These are phyloP conservation scores for Papilio dardanus DNA, from an alignment of 1,140 invertebrate species.

Conservation along the genomic window DNA sequence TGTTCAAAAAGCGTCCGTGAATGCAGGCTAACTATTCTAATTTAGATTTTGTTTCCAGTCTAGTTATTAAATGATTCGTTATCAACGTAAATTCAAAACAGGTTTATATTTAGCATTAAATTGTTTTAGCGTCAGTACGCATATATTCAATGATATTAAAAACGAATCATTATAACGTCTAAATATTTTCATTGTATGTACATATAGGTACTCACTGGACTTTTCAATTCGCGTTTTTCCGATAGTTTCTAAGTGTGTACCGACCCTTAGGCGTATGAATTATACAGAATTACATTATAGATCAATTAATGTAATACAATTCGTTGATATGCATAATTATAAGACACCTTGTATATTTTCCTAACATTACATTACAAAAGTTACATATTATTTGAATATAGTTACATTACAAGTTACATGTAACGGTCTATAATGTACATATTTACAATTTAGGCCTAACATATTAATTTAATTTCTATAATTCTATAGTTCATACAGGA, in stretches of 20 bases:
- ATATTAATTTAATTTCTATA: slow-evolving; percentile 24
- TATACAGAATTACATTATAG: slow-evolving; percentile 42
- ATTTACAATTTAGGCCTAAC: slow-evolving; percentile 52
- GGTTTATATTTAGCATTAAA: background rate
- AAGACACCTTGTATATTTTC: slow-evolving; percentile 78
- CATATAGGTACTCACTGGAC: background rate
- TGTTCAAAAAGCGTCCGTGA: too few species aligned
- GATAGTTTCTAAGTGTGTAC: background rate
- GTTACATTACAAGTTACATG: slow-evolving; percentile 42
- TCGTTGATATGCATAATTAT: slow-evolving; percentile 82
- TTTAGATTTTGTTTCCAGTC: too few species aligned
- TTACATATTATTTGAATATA: slow-evolving; percentile 48
- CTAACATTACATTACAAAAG: slow-evolving; percentile 57
- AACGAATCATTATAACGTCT: background rate
- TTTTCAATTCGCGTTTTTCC: background rate
- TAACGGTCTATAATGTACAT: slow-evolving; percentile 49
- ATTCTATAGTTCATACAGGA: slow-evolving; percentile 19
- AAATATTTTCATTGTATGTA: background rate
- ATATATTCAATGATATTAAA: background rate
- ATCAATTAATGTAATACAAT: slow-evolving; percentile 65
- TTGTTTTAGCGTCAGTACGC: too few species aligned
- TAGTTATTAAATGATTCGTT: too few species aligned
- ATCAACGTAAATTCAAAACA: too few species aligned
- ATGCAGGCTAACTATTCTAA: too few species aligned
- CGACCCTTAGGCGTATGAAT: background rate